Evolutionary conservation across 2,797 vertebrate species (phyloP).

Genomic region (Gymnothorax javanicus): DNA sequence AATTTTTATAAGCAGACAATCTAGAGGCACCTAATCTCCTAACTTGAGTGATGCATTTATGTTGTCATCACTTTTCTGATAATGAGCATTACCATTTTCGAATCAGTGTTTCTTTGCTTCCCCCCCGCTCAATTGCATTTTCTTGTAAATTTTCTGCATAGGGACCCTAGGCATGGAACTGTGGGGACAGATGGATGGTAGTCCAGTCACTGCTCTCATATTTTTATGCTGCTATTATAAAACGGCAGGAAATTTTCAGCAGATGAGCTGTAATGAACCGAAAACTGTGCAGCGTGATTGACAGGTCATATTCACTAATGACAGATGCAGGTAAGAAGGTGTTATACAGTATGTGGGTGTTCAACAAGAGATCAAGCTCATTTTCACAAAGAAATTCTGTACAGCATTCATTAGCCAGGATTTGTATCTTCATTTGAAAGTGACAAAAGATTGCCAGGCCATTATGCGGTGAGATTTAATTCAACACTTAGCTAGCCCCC

Average conservation of each 20-base stretch:
- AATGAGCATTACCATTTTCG: background rate
- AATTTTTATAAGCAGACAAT: background rate
- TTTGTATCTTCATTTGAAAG: background rate
- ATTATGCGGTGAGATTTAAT: background rate
- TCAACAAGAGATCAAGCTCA: background rate
- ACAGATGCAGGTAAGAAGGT: background rate
- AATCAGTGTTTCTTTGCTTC: background rate
- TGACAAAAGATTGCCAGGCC: background rate
- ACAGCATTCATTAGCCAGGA: background rate
- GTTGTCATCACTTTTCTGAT: background rate
- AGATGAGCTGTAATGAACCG: background rate
- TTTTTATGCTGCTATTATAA: background rate
- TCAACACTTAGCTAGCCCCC: background rate
- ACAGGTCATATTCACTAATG: conserved; percentile 2
- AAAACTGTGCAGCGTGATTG: background rate
- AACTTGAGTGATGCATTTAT: background rate
- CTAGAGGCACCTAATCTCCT: background rate
- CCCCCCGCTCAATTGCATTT: background rate
- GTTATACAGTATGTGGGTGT: background rate
- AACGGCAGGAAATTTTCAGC: background rate
- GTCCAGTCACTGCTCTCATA: background rate
- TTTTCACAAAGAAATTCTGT: background rate
- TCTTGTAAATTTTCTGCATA: background rate
- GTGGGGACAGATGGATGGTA: background rate
- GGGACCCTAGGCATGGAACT: background rate